Conservation (phyloP, 23 tunicate species). For the Styela clava region DNA sequence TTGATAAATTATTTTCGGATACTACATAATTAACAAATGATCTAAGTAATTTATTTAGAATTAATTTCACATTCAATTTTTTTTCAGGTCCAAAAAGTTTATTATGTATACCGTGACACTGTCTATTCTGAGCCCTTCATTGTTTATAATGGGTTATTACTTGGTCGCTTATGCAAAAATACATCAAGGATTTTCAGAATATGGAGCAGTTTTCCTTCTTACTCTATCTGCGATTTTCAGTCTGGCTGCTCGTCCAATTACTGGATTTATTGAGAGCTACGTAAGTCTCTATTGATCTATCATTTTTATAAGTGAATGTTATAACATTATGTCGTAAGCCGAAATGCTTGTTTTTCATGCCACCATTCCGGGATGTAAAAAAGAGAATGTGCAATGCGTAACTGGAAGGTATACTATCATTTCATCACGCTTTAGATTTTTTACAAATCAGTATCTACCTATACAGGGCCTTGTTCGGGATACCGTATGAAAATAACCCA, state of each 20-base stretch:
- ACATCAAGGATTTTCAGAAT: not conserved
- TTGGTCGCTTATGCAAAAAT: not conserved
- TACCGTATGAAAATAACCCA: too few species aligned
- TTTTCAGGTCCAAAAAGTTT: not conserved
- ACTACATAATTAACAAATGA: too few species aligned
- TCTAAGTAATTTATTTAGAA: too few species aligned
- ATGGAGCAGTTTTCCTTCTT: not conserved
- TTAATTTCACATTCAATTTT: too few species aligned
- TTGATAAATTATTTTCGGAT: too few species aligned
- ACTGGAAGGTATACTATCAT: too few species aligned
- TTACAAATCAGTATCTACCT: too few species aligned
- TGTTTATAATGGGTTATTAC: not conserved
- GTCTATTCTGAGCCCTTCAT: not conserved
- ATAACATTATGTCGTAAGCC: not conserved
- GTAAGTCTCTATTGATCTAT: not conserved
- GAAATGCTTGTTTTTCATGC: too few species aligned
- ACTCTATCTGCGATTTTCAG: not conserved
- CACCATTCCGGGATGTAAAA: too few species aligned
- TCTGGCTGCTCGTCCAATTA: conserved; percentile 2
- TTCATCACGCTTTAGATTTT: too few species aligned
- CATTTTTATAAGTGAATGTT: not conserved
- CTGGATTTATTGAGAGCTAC: not conserved
- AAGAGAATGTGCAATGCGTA: too few species aligned
- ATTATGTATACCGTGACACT: not conserved
- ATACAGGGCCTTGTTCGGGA: too few species aligned